Base-by-base conservation (phyloP, 2,113 vertebrate species). In the Centrocercus urophasianus region DNA sequence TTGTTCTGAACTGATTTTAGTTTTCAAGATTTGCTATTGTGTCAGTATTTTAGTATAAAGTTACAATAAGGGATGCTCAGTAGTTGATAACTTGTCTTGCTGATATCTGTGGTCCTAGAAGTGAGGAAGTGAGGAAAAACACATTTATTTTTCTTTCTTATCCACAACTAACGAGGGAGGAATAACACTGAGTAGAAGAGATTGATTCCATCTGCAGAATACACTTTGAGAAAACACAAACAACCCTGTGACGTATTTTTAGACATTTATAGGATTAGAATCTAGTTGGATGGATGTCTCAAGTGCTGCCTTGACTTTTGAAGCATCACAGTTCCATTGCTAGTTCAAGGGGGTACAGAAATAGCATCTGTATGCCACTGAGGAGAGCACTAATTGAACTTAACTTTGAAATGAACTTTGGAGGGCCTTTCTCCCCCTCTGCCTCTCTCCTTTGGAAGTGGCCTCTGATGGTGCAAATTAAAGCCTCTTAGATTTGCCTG, bases 401-500 rank as follows among this genome's bases (percentile, higher is more conserved):
- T 66, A 36, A 5, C 6, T 88, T 38, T 38, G 38, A 38, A 38
- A 38, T 38, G 64, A 80, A 48, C 65, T 88, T 59, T 17, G 16
- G 36, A 88, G 60, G 24, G 13, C 3, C 74, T 69, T 73, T 14
- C 11, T 8, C 3, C 8, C 17, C 2, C 8, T 43, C 19, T 43
- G 34, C 34, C 2, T 76, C 12, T 70, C 19, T 5, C 4, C 14
- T 83, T 83, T 85, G 18, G 9, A 77, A 81, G 60, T 19, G 36
- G 18, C n/a, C 42, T 54, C 27, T 86, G 61, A 38, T 78, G 64
- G 17, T 83, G n/a, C 30, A 19, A 19, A n/a, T 59, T 88, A 80
- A 88, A 88, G 24, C 60, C 61, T 88, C 72, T 88, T 25, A 65
- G n/a, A n/a, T 34, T 70, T 88, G 75, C 85, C 88, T 77, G 67